Base-by-base conservation (phyloP, 64 coral and sea anemone genomes). In the Platygyra sinensis region DNA sequence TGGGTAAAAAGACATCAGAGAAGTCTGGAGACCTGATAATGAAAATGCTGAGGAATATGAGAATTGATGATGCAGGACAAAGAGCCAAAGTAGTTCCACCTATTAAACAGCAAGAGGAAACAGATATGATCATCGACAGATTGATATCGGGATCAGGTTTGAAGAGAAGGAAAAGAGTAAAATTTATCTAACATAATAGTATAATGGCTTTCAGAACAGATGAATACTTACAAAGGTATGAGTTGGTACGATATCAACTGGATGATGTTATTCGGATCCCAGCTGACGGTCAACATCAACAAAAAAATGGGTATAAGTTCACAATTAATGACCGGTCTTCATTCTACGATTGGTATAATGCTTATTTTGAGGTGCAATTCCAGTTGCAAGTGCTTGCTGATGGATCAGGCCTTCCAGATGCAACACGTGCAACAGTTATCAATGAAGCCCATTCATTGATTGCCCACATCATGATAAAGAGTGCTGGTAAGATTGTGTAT, bases 231-330 rank as follows among this genome's bases (percentile, higher is more conserved):
- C 74, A 77, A n/a, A 75, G 73, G 39, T 38, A 38, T 39, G 30
- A 75, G 13, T 38, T 39, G 5, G 73, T 75, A 0, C 4, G 73
- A 18, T 75, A 5, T 38, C 73, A 75, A 19, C 2, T 38, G 2
- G 73, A 75, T 75, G 73, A 75, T 17, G 32, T 42, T 38, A 46
- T 75, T 14, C 12, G 73, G 17, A 13, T 32, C 18, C 73, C 73
- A 39, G 73, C 13, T 5, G 39, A 46, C 5, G 18, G 18, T 46
- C 73, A 75, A 14, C 73, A 75, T 42, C 73, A 75, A 36, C 33
- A 36, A 75, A 75, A 75, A 75, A 75, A 75, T 75, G 73, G 73
- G 12, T 75, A 75, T 39, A 75, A 75, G 4, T 75, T 75, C 5
- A 75, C 73, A 1, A 39, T 75, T 19, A 75, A 75, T 33, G 32